Conservation (phyloP, 2,113 vertebrate species). For the Epinephelus cyanopodus region DNA sequence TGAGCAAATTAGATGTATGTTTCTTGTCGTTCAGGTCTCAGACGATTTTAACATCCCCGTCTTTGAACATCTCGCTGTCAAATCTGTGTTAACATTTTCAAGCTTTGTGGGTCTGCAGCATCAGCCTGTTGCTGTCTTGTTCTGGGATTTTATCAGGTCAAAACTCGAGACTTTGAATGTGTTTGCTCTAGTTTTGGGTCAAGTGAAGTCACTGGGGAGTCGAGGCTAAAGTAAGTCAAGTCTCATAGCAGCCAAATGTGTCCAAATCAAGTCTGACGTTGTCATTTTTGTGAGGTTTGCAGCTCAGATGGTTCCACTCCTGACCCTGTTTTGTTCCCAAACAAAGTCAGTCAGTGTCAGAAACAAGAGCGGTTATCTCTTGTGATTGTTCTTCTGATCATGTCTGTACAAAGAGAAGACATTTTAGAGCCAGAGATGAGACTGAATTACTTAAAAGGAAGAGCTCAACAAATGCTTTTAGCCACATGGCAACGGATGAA, state of each 20-base stretch:
- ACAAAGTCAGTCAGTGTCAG: neutral
- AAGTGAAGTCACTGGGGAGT: neutral
- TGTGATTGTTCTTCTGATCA: neutral
- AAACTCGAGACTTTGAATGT: neutral
- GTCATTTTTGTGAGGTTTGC: neutral
- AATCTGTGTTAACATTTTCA: neutral
- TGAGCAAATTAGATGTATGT: too few relatives aligned
- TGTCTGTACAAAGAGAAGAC: neutral
- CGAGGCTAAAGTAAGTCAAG: neutral
- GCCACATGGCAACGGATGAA: neutral
- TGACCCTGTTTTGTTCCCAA: neutral
- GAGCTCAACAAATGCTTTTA: constrained; percentile 1
- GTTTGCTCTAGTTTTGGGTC: neutral
- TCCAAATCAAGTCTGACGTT: neutral
- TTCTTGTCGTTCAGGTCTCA: neutral
- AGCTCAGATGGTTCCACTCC: neutral
- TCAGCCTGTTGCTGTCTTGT: neutral
- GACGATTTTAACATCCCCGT: neutral
- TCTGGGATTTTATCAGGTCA: neutral
- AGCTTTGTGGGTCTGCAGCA: neutral
- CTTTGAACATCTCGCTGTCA: neutral
- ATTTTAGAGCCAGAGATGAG: neutral
- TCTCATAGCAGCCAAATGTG: constrained; percentile 6
- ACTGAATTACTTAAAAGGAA: neutral
- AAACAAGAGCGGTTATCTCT: neutral